Conservation (phyloP, 2,888 invertebrate genomes). For the Muschampia plurimacula region DNA sequence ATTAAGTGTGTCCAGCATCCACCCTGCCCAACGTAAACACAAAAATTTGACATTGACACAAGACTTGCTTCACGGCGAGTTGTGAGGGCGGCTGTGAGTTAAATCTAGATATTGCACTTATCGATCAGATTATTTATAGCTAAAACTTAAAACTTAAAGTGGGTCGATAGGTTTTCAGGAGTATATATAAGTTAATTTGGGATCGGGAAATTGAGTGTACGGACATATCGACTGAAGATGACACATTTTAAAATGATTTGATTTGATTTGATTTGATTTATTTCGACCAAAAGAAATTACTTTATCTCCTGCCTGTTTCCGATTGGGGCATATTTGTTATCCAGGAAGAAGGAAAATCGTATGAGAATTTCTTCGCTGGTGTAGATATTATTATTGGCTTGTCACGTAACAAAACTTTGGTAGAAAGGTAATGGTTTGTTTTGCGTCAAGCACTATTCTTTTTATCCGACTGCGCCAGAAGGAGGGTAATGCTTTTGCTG, state of each 20-base stretch:
- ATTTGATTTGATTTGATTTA: too few relatives aligned
- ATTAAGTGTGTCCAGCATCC: too few relatives aligned
- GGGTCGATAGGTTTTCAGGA: too few relatives aligned
- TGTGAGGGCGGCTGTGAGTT: too few relatives aligned
- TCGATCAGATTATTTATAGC: too few relatives aligned
- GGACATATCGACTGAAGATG: background rate
- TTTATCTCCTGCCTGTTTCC: conserved; percentile 1
- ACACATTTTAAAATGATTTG: too few relatives aligned
- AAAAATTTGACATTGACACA: too few relatives aligned
- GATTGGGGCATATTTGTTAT: background rate
- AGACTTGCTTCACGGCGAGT: too few relatives aligned
- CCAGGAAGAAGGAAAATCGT: background rate
- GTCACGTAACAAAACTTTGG: background rate
- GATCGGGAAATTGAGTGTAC: background rate
- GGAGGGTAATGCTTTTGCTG: too few relatives aligned
- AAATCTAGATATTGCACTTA: too few relatives aligned
- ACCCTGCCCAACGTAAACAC: too few relatives aligned
- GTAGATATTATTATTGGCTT: background rate
- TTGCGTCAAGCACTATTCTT: background rate
- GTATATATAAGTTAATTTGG: background rate
- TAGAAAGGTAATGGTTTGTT: background rate
- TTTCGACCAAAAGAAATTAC: background rate
- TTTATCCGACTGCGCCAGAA: background rate
- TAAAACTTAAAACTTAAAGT: too few relatives aligned
- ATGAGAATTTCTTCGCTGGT: background rate